These are phyloP conservation scores for Lasiurus cinereus DNA, from an alignment of 2,113 vertebrate species.

Conservation along the genomic window DNA sequence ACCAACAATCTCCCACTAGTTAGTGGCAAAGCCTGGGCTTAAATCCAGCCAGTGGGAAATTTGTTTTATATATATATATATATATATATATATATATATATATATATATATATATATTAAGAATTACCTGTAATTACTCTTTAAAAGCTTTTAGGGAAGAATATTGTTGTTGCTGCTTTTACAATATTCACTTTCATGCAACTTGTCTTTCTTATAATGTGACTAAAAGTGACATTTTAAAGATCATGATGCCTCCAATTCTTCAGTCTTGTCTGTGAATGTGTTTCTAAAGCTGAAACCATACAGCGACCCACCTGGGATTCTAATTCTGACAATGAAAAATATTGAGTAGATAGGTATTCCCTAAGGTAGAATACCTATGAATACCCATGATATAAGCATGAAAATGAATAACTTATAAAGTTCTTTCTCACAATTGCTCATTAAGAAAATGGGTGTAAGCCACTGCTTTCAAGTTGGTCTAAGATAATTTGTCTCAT, in stretches of 20 bases:
- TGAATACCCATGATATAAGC: background rate
- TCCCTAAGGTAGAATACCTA: background rate
- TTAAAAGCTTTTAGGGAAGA: background rate
- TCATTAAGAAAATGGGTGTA: background rate
- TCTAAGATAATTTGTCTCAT: background rate
- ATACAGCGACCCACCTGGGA: background rate
- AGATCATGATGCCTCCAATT: background rate
- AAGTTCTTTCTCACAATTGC: background rate
- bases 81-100: background rate
- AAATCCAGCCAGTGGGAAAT: background rate
- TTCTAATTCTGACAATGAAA: conserved; percentile 8
- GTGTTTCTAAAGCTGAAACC: conserved; percentile 27
- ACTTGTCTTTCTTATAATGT: conserved; percentile 38
- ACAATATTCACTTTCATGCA: background rate
- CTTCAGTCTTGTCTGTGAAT: conserved; percentile 24
- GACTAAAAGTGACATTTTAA: conserved; percentile 28
- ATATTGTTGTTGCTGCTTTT: background rate
- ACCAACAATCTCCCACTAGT: background rate
- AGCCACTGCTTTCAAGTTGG: background rate
- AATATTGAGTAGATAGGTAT: background rate
- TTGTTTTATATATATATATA: background rate
- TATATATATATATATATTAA: background rate
- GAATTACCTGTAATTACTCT: background rate
- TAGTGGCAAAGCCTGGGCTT: background rate
- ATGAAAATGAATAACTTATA: background rate